Conservation (phyloP, 2,113 vertebrate genomes). For the Mungos mungo region DNA sequence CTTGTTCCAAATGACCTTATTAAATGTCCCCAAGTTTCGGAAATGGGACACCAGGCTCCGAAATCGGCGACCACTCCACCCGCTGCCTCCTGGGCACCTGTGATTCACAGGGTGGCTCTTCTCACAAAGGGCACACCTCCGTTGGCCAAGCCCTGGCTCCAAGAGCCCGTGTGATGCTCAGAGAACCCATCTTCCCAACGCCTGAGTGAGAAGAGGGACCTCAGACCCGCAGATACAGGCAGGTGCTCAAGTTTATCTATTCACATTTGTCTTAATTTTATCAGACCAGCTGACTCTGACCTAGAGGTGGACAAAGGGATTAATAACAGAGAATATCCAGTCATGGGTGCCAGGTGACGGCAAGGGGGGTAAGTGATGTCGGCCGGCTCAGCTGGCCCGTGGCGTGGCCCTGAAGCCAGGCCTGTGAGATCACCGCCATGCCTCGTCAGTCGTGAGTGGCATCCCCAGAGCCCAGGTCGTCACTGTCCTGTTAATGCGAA, state of each 20-base stretch:
- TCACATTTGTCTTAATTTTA: conserved; percentile 61
- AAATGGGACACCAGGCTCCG: neutral
- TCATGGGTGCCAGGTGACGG: conserved; percentile 18
- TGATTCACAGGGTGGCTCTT: neutral
- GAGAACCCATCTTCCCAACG: neutral
- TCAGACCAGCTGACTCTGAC: conserved; percentile 69
- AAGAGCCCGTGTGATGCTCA: neutral
- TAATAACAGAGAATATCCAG: conserved; percentile 66
- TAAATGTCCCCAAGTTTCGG: neutral
- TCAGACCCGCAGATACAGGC: neutral
- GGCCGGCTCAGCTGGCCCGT: neutral
- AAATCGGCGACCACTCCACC: neutral
- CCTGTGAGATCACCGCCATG: neutral
- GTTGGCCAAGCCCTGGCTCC: fast-evolving
- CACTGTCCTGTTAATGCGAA: neutral
- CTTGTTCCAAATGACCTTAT: neutral
- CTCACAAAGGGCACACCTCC: neutral
- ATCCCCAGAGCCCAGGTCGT: neutral
- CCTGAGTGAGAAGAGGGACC: neutral
- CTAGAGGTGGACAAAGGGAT: conserved; percentile 49
- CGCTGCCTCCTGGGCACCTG: neutral
- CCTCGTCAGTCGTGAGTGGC: neutral
- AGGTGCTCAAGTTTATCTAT: neutral
- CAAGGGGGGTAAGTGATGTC: neutral
- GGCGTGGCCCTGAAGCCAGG: neutral